These are phyloP conservation scores for Ursus arctos DNA, from an alignment of 2,113 vertebrate genomes.

Conservation along the genomic window DNA sequence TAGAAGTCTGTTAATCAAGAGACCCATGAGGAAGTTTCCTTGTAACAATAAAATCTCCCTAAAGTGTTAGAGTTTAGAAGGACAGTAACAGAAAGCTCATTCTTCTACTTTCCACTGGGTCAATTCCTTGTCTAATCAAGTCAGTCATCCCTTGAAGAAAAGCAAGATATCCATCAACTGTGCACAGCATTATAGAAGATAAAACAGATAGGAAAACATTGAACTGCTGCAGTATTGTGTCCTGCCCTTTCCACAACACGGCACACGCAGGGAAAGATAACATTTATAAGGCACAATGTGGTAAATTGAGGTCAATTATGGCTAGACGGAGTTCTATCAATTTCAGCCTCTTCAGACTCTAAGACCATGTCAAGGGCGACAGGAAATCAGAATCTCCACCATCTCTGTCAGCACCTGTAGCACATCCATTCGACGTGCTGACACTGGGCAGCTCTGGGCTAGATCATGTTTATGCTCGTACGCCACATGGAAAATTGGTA, in stretches of 20 bases:
- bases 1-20: not conserved
- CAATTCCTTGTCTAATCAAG: not conserved
- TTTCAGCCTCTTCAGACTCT: not conserved
- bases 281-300: not conserved
- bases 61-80: not conserved
- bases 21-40: not conserved
- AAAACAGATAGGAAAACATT: not conserved
- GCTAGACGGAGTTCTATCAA: not conserved
- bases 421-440: not conserved
- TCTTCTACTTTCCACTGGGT: not conserved
- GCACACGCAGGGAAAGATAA: not conserved
- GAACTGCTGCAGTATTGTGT: not conserved
- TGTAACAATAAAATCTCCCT: conserved; percentile 41
- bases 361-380: not conserved
- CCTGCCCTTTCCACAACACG: not conserved
- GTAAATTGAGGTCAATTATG: not conserved
- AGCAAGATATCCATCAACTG: not conserved
- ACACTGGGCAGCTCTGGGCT: not conserved
- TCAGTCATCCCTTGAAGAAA: not conserved
- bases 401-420: not conserved
- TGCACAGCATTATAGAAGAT: not conserved
- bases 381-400: not conserved
- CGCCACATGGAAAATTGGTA: not conserved
- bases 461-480: not conserved
- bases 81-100: not conserved